Conservation (phyloP, 2,113 vertebrate species). For the Patagioenas fasciata region DNA sequence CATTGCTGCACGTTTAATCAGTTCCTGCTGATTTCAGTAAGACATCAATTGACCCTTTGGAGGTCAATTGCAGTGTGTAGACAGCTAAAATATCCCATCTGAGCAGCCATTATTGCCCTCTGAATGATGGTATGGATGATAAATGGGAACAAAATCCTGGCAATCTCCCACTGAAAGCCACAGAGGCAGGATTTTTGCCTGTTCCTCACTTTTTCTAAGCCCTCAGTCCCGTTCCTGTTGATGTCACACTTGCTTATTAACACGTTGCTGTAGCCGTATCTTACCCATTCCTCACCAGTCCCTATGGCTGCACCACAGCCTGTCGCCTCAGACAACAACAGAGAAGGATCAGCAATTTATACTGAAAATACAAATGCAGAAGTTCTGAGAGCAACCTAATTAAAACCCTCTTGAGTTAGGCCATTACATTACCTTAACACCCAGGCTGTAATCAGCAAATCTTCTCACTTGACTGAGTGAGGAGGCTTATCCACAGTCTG, state of each 20-base stretch:
- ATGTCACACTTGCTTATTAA: neutral
- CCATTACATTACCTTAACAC: neutral
- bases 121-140: neutral
- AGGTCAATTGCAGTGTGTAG: slow-evolving; percentile 22
- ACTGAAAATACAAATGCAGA: neutral
- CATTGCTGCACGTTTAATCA: slow-evolving; percentile 18
- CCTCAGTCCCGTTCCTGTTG: rapidly evolving
- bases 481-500: neutral
- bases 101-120: neutral
- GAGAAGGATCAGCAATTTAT: neutral
- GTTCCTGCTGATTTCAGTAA: slow-evolving; percentile 10
- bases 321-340: neutral
- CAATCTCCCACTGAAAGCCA: neutral
- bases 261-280: rapidly evolving
- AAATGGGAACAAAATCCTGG: neutral
- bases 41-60: slow-evolving; percentile 45
- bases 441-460: neutral
- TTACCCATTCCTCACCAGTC: neutral
- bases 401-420: neutral
- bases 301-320: neutral
- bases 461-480: neutral
- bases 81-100: slow-evolving; percentile 33
- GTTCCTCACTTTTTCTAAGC: neutral
- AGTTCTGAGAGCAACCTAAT: neutral
- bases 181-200: neutral